Percentiles rank a stretch among this genome's conserved stretches.
Conservation (phyloP, 1,140 invertebrate species). For the Sycobia sp. region DNA sequence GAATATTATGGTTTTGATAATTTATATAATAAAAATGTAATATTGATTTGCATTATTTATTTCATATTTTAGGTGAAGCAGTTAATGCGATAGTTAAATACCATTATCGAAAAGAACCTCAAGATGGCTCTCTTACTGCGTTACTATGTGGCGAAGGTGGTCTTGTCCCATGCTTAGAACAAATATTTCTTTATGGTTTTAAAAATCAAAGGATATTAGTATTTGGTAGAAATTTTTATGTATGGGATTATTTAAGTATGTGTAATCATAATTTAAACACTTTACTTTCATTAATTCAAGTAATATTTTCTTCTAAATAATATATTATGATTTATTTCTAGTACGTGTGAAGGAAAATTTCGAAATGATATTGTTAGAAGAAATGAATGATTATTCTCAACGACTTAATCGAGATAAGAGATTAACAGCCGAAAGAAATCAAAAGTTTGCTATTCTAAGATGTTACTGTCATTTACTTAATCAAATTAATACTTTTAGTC, state of each 20-base stretch:
- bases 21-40: no score
- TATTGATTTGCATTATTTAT: constrained; percentile 28
- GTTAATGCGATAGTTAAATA: constrained; percentile 97
- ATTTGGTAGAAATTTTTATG: constrained; percentile 92
- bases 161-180: constrained; percentile 89
- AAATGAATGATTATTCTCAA: constrained; percentile 58
- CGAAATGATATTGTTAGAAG: constrained; percentile 73
- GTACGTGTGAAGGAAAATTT: constrained; percentile 86
- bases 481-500: constrained; percentile 83
- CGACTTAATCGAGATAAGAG: constrained; percentile 53
- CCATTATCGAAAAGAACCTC: constrained; percentile 80
- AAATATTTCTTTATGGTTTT: constrained; percentile 92
- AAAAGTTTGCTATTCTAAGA: constrained; percentile 72
- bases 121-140: constrained; percentile 88
- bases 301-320: not conserved
- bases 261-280: not conserved
- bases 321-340: constrained; percentile 56
- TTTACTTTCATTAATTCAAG: not conserved
- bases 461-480: constrained; percentile 80
- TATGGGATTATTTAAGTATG: constrained; percentile 97
- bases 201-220: constrained; percentile 83
- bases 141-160: constrained; percentile 94
- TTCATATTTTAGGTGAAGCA: constrained; percentile 74
- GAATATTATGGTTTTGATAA: no score
- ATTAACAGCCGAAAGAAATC: constrained; percentile 55